Percentiles rank a stretch among this genome's conserved stretches.
Conservation (phyloP, 2,797 vertebrate genomes). For the Neoniphon sammara region DNA sequence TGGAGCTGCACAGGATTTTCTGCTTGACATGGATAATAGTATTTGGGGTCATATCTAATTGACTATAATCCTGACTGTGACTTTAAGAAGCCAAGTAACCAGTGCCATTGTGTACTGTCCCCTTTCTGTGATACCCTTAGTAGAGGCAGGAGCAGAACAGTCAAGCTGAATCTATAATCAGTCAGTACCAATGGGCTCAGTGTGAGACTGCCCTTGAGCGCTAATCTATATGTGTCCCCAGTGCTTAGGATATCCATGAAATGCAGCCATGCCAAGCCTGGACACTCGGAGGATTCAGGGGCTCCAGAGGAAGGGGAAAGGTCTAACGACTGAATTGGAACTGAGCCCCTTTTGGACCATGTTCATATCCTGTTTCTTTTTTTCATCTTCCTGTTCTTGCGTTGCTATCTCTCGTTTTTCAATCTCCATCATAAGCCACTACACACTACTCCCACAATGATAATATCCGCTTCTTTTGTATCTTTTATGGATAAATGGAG, state of each 20-base stretch:
- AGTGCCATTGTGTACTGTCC: conserved; percentile 19
- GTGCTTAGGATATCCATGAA: conserved; percentile 57
- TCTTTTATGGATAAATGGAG: conserved; percentile 37
- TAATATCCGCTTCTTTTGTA: conserved; percentile 32
- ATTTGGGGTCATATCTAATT: conserved; percentile 27
- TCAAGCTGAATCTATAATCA: conserved; percentile 63
- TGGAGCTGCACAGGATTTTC: neutral
- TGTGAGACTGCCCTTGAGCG: conserved; percentile 64
- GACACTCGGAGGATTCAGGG: conserved; percentile 25
- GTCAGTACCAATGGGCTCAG: conserved; percentile 37
- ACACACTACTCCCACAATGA: conserved; percentile 16
- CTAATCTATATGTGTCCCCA: conserved; percentile 68
- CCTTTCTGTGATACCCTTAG: conserved; percentile 41
- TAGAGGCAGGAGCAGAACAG: conserved; percentile 33
- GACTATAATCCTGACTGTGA: conserved; percentile 20
- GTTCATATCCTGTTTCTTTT: conserved; percentile 54
- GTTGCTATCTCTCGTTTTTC: conserved; percentile 33
- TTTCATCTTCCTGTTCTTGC: conserved; percentile 5
- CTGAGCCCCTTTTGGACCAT: conserved; percentile 24
- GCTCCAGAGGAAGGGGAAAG: conserved; percentile 17
- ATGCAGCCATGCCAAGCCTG: conserved; percentile 27
- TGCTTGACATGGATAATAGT: neutral
- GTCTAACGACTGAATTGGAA: conserved; percentile 41
- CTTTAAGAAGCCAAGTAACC: conserved; percentile 23
- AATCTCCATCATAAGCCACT: conserved; percentile 24